phyloP scores from a whole-genome alignment of 2,888 invertebrate species.

The Salticus scenicus region DNA sequence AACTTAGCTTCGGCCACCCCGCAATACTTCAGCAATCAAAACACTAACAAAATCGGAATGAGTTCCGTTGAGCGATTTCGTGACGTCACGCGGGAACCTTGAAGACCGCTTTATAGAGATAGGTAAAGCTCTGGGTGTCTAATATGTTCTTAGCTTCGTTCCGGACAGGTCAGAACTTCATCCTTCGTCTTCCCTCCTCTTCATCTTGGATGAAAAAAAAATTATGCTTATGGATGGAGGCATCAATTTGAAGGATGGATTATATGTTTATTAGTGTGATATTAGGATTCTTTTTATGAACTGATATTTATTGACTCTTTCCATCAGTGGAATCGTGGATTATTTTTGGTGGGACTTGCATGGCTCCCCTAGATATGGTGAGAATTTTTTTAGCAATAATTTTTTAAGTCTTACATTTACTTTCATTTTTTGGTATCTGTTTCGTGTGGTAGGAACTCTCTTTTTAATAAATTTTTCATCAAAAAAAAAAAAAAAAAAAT shows the following conservation, averaged over 20 bases:
- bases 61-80: slow-evolving; percentile 55
- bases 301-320: neutral
- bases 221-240: slow-evolving; percentile 24
- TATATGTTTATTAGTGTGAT: slow-evolving; percentile 21
- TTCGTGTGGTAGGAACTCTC: too few species aligned
- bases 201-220: slow-evolving; percentile 22
- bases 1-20: slow-evolving; percentile 27
- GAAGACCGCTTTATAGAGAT: slow-evolving; percentile 63
- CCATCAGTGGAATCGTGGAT: slow-evolving; percentile 23
- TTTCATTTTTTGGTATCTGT: too few species aligned
- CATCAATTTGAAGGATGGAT: slow-evolving; percentile 42
- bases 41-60: slow-evolving; percentile 25
- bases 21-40: slow-evolving; percentile 34
- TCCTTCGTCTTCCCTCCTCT: slow-evolving; percentile 22
- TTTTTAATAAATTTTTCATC: too few species aligned
- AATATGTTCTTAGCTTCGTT: slow-evolving; percentile 43
- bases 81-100: slow-evolving; percentile 63
- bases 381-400: neutral
- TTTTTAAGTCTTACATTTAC: too few species aligned
- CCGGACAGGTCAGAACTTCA: slow-evolving; percentile 29
- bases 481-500: too few species aligned
- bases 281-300: slow-evolving; percentile 17
- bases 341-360: slow-evolving; percentile 43
- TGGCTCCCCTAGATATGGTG: slow-evolving; percentile 68
- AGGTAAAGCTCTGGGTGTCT: slow-evolving; percentile 44